These are phyloP conservation scores for Carollia perspicillata DNA, from an alignment of 2,113 vertebrate species.

Conservation along the genomic window DNA sequence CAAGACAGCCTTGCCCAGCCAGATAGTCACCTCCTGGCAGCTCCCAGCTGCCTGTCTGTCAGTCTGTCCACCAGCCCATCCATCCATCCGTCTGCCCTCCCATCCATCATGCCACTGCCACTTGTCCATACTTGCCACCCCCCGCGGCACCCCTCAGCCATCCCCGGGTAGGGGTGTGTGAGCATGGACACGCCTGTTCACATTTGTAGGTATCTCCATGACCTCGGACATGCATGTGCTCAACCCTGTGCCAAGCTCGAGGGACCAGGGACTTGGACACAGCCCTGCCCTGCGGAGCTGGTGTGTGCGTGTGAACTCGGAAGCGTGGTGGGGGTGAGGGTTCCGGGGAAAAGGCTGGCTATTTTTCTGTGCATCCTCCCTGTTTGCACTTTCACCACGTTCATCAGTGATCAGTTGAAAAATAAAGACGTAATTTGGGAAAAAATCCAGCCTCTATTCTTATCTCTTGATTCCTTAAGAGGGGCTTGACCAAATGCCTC, in stretches of 20 bases:
- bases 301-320: background rate
- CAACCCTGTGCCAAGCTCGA: background rate
- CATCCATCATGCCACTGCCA: constrained; percentile 2
- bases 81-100: constrained; percentile 41
- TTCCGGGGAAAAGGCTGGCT: background rate
- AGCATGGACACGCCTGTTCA: background rate
- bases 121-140: background rate
- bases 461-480: background rate
- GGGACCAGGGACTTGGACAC: background rate
- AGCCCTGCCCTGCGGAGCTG: background rate
- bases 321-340: background rate
- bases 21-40: constrained; percentile 49
- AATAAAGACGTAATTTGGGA: background rate
- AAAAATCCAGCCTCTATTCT: background rate
- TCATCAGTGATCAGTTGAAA: background rate
- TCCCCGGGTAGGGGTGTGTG: background rate
- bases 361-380: background rate
- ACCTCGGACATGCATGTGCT: rapidly evolving
- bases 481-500: background rate
- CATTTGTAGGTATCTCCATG: background rate
- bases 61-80: constrained; percentile 47
- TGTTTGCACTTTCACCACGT: background rate
- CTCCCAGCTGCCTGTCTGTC: background rate
- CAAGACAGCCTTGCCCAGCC: constrained; percentile 33
- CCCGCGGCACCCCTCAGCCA: background rate